Conservation (phyloP, 1,140 invertebrate species). For the Aphaenogaster floridana region DNA sequence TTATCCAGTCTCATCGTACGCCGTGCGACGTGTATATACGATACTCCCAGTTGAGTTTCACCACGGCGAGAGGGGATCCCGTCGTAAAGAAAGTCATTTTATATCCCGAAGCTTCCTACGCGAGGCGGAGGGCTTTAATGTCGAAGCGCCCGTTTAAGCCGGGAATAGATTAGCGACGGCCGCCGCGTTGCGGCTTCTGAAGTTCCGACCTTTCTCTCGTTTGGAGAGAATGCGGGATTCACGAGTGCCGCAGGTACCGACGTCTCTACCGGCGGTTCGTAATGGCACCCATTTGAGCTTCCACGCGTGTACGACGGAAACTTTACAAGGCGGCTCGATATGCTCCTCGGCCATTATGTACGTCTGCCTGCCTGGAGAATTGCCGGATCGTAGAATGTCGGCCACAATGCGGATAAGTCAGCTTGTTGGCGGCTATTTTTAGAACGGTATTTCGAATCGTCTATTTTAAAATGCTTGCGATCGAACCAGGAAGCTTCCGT, state of each 20-base stretch:
- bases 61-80: neutral
- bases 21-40: neutral
- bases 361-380: slow-evolving; percentile 20
- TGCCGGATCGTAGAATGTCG: slow-evolving; percentile 39
- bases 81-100: slow-evolving; percentile 60
- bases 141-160: slow-evolving; percentile 34
- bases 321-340: slow-evolving; percentile 25
- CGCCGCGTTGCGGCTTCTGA: slow-evolving; percentile 53
- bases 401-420: neutral
- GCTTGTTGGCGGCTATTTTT: slow-evolving; percentile 23
- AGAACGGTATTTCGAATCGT: slow-evolving; percentile 23
- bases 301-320: slow-evolving; percentile 23
- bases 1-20: slow-evolving; percentile 17
- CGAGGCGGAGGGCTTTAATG: slow-evolving; percentile 26
- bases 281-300: slow-evolving; percentile 18
- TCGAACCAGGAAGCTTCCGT: neutral
- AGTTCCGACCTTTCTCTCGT: slow-evolving; percentile 53
- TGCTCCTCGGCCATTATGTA: neutral
- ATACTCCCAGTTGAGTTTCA: slow-evolving; percentile 1
- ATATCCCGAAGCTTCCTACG: slow-evolving; percentile 14
- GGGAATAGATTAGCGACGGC: slow-evolving; percentile 44
- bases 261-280: slow-evolving; percentile 31
- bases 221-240: slow-evolving; percentile 53
- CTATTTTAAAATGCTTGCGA: neutral
- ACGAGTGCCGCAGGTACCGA: slow-evolving; percentile 28